Evolutionary conservation across 2,113 vertebrate species (phyloP).

Genomic region (Trogon surrucura): DNA sequence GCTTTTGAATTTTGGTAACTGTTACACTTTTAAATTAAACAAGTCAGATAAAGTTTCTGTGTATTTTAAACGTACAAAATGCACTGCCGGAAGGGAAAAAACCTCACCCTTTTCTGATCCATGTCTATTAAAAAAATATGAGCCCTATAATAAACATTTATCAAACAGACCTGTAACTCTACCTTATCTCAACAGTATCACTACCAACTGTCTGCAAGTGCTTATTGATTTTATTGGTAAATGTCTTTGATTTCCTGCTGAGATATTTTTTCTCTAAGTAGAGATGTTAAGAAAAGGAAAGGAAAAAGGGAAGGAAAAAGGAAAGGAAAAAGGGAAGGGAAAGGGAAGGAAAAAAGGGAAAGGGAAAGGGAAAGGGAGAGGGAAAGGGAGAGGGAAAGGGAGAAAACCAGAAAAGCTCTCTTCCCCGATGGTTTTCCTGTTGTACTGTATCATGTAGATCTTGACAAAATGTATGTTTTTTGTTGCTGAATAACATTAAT

Average conservation of each 20-base stretch:
- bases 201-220: neutral
- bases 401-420: neutral
- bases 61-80: neutral
- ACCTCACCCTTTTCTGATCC: neutral
- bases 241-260: neutral
- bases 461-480: neutral
- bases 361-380: fast-evolving
- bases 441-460: neutral
- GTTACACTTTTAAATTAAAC: neutral
- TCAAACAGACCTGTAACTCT: constrained; percentile 11
- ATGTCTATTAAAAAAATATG: constrained; percentile 13
- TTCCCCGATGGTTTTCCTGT: neutral
- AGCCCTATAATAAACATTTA: neutral
- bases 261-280: neutral
- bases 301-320: too few species aligned
- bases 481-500: neutral
- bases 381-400: too few species aligned
- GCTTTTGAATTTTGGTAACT: neutral
- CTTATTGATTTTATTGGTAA: constrained; percentile 46
- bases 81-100: neutral
- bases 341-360: too few species aligned
- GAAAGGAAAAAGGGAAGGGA: neutral
- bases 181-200: constrained; percentile 37
- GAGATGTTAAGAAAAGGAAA: neutral
- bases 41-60: neutral